A percentile compares a stretch with the other conserved stretches of the same genome.
Evolutionary conservation across 1,140 invertebrate genomes (phyloP).

Genomic region (Solen grandis): DNA sequence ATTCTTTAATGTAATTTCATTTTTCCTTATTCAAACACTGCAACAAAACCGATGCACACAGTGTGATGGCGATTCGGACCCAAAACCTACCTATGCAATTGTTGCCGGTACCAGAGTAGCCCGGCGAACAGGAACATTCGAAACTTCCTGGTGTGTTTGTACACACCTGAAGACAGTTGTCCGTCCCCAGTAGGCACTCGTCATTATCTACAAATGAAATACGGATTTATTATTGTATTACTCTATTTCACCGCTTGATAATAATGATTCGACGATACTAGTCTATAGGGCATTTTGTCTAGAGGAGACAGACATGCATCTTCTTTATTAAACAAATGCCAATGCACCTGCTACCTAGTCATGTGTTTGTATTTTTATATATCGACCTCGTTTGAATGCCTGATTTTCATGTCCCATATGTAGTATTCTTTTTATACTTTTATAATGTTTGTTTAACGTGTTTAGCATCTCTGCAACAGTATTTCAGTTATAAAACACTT

Average conservation of each 20-base stretch:
- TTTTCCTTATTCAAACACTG: too few species aligned
- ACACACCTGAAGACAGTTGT: slow-evolving; percentile 18
- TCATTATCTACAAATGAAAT: slow-evolving; percentile 24
- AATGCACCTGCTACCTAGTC: neutral
- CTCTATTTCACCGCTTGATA: neutral
- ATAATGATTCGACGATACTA: too few species aligned
- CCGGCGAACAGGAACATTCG: slow-evolving; percentile 32
- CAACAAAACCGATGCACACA: too few species aligned
- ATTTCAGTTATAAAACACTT: too few species aligned
- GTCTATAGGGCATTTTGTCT: too few species aligned
- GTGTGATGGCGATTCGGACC: too few species aligned
- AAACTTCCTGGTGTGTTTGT: slow-evolving; percentile 28
- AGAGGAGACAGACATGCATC: neutral
- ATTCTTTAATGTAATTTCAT: too few species aligned
- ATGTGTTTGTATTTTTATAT: neutral
- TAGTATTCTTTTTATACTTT: too few species aligned
- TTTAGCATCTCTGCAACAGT: too few species aligned
- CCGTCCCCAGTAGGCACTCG: slow-evolving; percentile 33
- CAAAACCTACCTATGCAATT: slow-evolving; percentile 21
- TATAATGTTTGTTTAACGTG: too few species aligned
- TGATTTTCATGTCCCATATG: too few species aligned
- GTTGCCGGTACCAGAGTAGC: slow-evolving; percentile 23
- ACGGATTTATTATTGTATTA: neutral
- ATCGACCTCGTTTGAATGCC: too few species aligned
- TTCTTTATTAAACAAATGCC: neutral